Evolutionary conservation across 1,140 invertebrate species (phyloP).

Genomic region (Pseudomyrmex sp.): DNA sequence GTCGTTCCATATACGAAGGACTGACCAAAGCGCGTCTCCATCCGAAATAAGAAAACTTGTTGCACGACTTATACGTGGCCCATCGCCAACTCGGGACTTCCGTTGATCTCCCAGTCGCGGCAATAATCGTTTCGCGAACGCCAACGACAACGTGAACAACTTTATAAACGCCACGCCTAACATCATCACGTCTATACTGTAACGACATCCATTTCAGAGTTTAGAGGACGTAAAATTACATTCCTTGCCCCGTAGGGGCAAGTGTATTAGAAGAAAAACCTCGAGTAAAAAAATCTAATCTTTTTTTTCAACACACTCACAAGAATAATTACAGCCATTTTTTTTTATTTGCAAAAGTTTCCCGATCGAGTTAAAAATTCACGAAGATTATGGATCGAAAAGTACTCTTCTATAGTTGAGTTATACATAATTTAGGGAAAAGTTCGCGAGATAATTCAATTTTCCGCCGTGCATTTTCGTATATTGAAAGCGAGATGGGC

Average conservation of each 20-base stretch:
- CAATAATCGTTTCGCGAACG: slow-evolving; percentile 16
- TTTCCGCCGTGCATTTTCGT: not conserved
- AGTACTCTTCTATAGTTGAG: not conserved
- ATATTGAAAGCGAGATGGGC: not conserved
- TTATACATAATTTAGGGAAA: slow-evolving; percentile 9
- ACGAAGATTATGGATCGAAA: not conserved
- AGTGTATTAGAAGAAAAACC: no score
- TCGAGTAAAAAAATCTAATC: slow-evolving; percentile 2
- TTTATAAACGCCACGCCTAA: not conserved
- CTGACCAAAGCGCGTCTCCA: slow-evolving; percentile 60
- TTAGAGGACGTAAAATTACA: no score
- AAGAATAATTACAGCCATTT: not conserved
- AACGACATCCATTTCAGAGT: no score
- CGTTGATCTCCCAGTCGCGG: slow-evolving; percentile 40
- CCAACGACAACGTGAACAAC: not conserved
- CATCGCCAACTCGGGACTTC: slow-evolving; percentile 74
- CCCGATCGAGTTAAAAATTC: not conserved
- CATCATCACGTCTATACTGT: not conserved
- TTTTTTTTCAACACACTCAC: not conserved
- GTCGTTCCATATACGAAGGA: slow-evolving; percentile 56
- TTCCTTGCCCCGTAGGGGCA: no score
- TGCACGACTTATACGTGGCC: slow-evolving; percentile 78
- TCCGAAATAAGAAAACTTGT: slow-evolving; percentile 83
- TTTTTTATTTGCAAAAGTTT: not conserved
- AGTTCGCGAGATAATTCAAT: not conserved